Evolutionary conservation across 2,113 vertebrate species (phyloP).

Genomic region (Scolopax mira): DNA sequence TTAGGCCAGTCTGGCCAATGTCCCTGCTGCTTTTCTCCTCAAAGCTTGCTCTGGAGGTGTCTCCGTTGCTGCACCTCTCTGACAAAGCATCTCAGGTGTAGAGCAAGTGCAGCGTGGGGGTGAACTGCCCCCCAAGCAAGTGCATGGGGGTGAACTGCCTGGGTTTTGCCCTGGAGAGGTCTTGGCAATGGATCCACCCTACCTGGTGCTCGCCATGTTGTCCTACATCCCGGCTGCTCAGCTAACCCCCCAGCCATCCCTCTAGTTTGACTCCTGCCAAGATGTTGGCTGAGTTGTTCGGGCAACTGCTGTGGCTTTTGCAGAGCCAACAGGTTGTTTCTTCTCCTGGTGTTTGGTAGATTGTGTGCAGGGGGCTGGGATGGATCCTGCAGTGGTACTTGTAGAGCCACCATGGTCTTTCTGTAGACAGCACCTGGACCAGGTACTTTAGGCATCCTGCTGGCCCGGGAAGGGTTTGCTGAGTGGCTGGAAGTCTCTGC

Average conservation of each 20-base stretch:
- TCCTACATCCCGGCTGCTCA: background rate
- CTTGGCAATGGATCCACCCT: background rate
- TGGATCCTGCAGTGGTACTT: background rate
- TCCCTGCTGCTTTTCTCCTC: background rate
- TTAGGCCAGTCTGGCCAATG: rapidly evolving
- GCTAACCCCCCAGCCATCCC: background rate
- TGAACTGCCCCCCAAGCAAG: background rate
- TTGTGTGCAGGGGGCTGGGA: background rate
- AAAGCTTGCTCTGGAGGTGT: rapidly evolving
- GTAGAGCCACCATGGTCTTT: background rate
- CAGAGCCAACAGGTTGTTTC: rapidly evolving
- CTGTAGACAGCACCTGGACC: background rate
- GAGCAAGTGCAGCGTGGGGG: background rate
- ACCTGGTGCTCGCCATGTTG: rapidly evolving
- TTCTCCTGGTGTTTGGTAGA: background rate
- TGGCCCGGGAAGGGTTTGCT: background rate
- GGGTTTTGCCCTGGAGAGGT: background rate
- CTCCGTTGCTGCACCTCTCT: background rate
- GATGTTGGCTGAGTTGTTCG: background rate
- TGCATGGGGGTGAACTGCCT: background rate
- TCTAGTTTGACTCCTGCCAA: background rate
- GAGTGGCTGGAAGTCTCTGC: background rate
- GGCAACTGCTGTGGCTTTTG: background rate
- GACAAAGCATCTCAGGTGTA: background rate
- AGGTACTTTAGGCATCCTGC: background rate